These are phyloP conservation scores for Peromyscus eremicus DNA, from an alignment of 2,797 vertebrate genomes.

Conservation along the genomic window DNA sequence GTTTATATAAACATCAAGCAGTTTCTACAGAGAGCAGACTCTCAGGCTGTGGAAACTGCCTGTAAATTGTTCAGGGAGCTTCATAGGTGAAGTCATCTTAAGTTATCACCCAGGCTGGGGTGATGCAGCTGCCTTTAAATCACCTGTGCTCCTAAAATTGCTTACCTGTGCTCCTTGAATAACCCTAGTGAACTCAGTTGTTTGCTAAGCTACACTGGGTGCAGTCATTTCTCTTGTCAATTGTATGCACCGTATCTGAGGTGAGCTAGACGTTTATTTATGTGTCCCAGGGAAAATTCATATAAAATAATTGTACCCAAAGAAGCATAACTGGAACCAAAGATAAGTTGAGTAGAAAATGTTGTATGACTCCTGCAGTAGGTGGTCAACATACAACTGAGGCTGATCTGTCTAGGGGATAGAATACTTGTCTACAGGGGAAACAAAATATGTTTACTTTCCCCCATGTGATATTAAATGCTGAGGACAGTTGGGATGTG, in stretches of 20 bases:
- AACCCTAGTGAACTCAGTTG: background rate
- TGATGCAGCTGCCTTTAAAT: background rate
- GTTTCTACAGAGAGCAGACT: background rate
- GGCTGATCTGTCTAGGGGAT: background rate
- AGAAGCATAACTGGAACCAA: background rate
- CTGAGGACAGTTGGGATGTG: background rate
- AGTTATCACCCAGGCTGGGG: background rate
- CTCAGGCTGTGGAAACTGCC: background rate
- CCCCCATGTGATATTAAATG: background rate
- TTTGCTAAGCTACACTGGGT: background rate
- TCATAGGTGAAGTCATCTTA: background rate
- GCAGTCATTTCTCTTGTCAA: background rate
- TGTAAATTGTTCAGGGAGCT: background rate
- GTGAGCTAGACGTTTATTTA: background rate
- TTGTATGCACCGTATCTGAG: background rate
- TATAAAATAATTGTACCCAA: background rate
- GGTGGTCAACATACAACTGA: background rate
- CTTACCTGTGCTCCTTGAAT: background rate
- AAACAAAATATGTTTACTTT: background rate
- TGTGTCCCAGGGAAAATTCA: background rate
- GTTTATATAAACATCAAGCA: background rate
- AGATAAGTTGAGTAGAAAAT: background rate
- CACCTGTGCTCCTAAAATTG: background rate
- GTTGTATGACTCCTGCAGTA: background rate
- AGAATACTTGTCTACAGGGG: background rate